Evolutionary conservation across 1,140 invertebrate genomes (phyloP).

Genomic region (Caligus rogercresseyi): DNA sequence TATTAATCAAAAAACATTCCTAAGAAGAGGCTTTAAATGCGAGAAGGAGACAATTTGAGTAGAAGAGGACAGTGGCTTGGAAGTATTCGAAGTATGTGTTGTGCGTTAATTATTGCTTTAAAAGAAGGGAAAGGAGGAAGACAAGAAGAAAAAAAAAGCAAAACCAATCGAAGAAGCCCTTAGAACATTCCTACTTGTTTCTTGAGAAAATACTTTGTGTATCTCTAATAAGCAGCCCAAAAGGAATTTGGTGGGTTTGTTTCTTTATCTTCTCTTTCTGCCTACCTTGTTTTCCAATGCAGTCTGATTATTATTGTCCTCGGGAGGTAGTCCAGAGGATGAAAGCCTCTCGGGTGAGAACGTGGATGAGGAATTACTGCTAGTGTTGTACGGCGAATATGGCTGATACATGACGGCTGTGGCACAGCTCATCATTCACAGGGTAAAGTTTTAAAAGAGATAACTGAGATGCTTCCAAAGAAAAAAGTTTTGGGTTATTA

Average conservation of each 20-base stretch:
- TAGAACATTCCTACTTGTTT: neutral
- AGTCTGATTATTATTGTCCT: neutral
- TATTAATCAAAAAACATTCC: too few species aligned
- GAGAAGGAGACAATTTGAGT: too few species aligned
- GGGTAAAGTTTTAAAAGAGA: too few species aligned
- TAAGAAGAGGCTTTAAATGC: too few species aligned
- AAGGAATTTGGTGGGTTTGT: neutral
- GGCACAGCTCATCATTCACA: neutral
- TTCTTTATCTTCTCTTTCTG: too few species aligned
- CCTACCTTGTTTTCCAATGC: neutral
- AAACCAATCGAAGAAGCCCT: too few species aligned
- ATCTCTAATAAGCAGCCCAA: neutral
- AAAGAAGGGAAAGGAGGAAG: neutral
- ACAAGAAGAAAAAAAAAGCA: neutral
- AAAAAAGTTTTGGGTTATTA: too few species aligned
- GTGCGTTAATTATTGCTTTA: neutral
- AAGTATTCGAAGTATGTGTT: neutral
- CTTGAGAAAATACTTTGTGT: too few species aligned
- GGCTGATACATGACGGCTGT: neutral
- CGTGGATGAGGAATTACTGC: neutral
- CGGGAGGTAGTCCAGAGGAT: neutral
- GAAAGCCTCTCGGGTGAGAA: neutral
- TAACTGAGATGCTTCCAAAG: too few species aligned
- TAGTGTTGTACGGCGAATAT: neutral
- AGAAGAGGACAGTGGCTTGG: too few species aligned